Evolutionary conservation across 2,113 vertebrate species (phyloP).

Genomic region (Mohoua ochrocephala): DNA sequence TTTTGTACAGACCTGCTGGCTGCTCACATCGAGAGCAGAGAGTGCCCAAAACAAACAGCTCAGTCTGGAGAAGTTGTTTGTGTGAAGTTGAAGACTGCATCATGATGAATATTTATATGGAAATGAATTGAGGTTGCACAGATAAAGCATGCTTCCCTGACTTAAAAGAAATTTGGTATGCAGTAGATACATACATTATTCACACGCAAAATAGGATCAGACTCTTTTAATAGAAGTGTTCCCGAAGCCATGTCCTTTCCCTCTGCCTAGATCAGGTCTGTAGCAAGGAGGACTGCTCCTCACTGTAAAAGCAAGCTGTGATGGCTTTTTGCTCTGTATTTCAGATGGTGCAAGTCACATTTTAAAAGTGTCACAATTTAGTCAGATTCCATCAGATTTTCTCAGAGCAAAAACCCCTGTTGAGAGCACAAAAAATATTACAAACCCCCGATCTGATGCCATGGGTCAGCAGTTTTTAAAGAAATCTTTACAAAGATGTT

Average conservation of each 20-base stretch:
- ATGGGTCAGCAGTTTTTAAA: background rate
- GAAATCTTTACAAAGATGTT: background rate
- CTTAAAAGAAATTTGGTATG: conserved; percentile 6
- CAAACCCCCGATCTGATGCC: fast-evolving
- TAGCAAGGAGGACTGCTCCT: background rate
- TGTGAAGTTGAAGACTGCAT: conserved; percentile 19
- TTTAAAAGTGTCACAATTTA: background rate
- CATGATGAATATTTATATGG: conserved; percentile 51
- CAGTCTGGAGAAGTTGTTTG: conserved; percentile 34
- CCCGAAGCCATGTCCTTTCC: background rate
- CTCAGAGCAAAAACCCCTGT: background rate
- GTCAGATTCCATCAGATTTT: background rate
- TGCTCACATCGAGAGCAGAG: background rate
- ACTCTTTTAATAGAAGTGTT: conserved; percentile 19
- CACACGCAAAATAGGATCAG: background rate
- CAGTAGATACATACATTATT: conserved; percentile 25
- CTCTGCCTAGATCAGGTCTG: background rate
- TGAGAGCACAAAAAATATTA: background rate
- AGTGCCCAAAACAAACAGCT: conserved; percentile 25
- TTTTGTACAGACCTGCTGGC: background rate
- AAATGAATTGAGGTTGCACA: conserved; percentile 51
- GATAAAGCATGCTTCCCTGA: conserved; percentile 17
- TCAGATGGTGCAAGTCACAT: background rate
- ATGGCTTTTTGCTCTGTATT: background rate
- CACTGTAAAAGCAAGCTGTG: fast-evolving